Evolutionary conservation across 2,113 vertebrate genomes (phyloP).

Genomic region (Prochilodus magdalenae): DNA sequence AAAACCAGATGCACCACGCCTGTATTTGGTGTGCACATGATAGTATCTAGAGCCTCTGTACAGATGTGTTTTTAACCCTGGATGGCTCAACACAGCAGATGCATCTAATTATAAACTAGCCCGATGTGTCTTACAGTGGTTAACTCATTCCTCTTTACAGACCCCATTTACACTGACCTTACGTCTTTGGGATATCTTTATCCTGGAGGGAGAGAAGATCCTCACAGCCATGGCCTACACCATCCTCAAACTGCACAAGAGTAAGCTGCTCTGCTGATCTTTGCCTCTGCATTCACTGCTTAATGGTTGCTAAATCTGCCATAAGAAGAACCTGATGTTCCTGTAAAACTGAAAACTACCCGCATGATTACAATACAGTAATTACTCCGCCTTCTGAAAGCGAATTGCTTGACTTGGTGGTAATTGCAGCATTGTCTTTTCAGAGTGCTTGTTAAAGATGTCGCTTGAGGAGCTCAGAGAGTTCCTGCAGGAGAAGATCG

Average conservation of each 20-base stretch:
- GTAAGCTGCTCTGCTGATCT: constrained; percentile 68
- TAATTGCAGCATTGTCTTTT: not conserved
- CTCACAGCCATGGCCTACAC: constrained; percentile 86
- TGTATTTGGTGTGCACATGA: no score
- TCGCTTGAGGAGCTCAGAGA: constrained; percentile 85
- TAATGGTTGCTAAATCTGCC: not conserved
- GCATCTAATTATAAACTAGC: no score
- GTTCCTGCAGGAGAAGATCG: constrained; percentile 85
- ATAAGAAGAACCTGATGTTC: not conserved
- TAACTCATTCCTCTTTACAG: constrained; percentile 59
- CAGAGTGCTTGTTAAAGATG: constrained; percentile 84
- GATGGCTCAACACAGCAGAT: no score
- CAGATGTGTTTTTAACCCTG: no score
- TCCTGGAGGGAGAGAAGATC: constrained; percentile 84
- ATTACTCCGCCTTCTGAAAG: not conserved
- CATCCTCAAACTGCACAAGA: constrained; percentile 85
- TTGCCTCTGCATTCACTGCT: not conserved
- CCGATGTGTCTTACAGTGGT: not conserved
- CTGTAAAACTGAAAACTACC: not conserved
- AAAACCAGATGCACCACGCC: no score
- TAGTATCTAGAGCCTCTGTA: no score
- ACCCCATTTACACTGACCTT: constrained; percentile 86
- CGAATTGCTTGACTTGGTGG: not conserved
- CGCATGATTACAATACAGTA: not conserved
- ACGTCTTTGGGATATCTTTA: constrained; percentile 87